These are phyloP conservation scores for Schizothorax lantsangensis DNA, from an alignment of 2,797 vertebrate genomes.

Conservation along the genomic window DNA sequence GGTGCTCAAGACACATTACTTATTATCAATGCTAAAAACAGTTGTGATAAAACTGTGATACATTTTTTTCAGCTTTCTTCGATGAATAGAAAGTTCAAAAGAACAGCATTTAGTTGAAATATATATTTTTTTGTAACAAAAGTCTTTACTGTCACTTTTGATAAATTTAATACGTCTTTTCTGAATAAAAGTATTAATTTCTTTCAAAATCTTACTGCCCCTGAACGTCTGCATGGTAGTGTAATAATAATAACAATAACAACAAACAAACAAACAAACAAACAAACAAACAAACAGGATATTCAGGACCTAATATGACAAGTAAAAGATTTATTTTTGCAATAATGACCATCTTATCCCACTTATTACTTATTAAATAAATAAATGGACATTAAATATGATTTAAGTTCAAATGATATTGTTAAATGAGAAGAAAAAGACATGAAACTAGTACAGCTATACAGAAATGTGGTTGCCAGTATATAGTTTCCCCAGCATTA, in stretches of 20 bases:
- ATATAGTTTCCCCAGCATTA: not conserved
- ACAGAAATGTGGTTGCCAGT: not conserved
- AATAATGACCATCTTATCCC: not conserved
- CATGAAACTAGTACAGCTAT: not conserved
- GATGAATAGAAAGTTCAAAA: not conserved
- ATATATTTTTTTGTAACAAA: not conserved
- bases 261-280: not conserved
- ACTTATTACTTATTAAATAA: not conserved
- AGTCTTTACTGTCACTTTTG: not conserved
- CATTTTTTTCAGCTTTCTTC: not conserved
- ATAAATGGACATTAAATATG: not conserved
- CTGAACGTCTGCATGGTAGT: not conserved
- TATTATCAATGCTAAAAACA: not conserved
- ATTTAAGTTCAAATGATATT: not conserved
- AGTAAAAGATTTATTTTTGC: not conserved
- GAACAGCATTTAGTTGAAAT: not conserved
- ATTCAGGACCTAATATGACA: not conserved
- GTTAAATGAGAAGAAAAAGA: not conserved
- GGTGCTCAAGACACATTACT: not conserved
- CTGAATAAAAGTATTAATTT: not conserved
- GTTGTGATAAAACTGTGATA: not conserved
- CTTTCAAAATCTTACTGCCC: not conserved
- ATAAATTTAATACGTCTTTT: not conserved
- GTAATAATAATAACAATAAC: not conserved
- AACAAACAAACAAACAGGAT: not conserved